Conservation (phyloP, 2,888 invertebrate genomes). For the Galerucella nymphaeae region DNA sequence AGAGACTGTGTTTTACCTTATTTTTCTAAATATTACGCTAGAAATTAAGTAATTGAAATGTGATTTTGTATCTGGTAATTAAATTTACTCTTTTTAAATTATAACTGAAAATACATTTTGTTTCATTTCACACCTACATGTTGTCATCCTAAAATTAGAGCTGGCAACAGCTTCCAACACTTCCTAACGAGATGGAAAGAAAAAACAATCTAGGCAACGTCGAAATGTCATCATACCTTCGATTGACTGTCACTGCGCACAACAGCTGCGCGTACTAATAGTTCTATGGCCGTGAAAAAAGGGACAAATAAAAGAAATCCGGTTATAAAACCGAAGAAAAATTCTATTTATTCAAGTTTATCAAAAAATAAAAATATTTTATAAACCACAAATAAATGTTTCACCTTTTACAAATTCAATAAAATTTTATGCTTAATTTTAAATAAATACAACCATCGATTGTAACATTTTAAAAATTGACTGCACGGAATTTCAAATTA, state of each 20-base stretch:
- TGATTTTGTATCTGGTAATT: neutral
- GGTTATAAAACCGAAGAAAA: neutral
- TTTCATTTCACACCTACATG: no score
- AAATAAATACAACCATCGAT: neutral
- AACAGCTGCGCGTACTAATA: no score
- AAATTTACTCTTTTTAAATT: constrained; percentile 7
- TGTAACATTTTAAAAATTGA: neutral
- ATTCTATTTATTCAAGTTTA: neutral
- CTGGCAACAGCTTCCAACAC: no score
- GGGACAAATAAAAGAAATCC: neutral
- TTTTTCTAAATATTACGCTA: constrained; percentile 54
- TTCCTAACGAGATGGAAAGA: no score
- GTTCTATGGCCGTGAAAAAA: no score
- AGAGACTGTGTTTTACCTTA: constrained; percentile 56
- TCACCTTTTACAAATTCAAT: neutral
- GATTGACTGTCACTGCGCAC: no score
- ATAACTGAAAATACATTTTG: no score
- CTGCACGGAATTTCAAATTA: neutral
- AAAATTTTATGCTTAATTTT: neutral
- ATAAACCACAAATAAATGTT: constrained; percentile 1
- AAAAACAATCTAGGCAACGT: no score
- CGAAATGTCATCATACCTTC: no score
- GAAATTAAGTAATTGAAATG: constrained; percentile 28
- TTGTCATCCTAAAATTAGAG: no score
- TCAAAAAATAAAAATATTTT: constrained; percentile 7